These are phyloP conservation scores for Microcaecilia unicolor DNA, from an alignment of 2,797 vertebrate genomes.

Conservation along the genomic window DNA sequence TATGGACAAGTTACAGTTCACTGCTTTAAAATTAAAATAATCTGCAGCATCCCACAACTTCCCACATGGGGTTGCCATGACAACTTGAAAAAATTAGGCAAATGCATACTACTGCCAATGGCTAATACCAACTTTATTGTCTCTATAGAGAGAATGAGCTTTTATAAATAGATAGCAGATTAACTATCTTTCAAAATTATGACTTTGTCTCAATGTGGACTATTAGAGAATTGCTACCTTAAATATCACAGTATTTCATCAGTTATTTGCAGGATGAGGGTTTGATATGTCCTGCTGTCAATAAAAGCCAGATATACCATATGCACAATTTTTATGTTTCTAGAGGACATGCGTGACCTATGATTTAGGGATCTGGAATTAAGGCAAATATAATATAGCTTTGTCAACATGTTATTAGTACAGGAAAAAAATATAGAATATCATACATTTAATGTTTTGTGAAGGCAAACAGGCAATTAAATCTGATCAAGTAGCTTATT, in stretches of 20 bases:
- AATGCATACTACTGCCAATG: too few species aligned
- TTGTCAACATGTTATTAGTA: constrained; percentile 23
- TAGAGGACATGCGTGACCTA: constrained; percentile 1
- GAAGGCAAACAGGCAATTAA: constrained; percentile 20
- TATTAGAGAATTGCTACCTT: not conserved
- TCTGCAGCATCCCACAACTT: too few species aligned
- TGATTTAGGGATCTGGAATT: constrained; percentile 4
- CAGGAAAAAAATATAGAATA: constrained; percentile 9
- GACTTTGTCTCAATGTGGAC: too few species aligned
- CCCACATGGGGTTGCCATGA: too few species aligned
- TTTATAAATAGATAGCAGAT: too few species aligned
- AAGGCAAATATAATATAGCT: constrained; percentile 23
- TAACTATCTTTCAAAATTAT: too few species aligned
- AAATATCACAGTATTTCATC: too few species aligned
- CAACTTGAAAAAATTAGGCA: too few species aligned
- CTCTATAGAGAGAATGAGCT: too few species aligned
- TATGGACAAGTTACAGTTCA: too few species aligned
- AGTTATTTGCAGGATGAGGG: not conserved
- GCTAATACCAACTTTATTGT: too few species aligned
- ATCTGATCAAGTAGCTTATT: constrained; percentile 7
- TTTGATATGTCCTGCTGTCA: not conserved
- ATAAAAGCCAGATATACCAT: not conserved
- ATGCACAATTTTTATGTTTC: not conserved
- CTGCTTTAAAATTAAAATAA: too few species aligned
- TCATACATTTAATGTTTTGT: constrained; percentile 17